These are phyloP conservation scores for Amblyjoppa fuscipennis DNA, from an alignment of 2,888 invertebrate species.

Conservation along the genomic window DNA sequence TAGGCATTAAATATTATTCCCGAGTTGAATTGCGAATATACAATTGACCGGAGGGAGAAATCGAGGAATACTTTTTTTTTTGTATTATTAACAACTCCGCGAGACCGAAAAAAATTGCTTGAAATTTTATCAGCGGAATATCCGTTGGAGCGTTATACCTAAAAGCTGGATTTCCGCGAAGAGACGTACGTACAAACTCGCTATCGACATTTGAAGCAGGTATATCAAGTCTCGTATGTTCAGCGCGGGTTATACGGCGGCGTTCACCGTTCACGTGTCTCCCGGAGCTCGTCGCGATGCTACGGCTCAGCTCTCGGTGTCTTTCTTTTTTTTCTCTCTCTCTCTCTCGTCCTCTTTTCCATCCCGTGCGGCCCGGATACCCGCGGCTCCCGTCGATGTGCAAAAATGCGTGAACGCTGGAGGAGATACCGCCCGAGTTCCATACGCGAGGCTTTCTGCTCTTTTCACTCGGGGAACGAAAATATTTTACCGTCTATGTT, in stretches of 20 bases:
- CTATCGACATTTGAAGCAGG: constrained; percentile 57
- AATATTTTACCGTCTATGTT: constrained; percentile 27
- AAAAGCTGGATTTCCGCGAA: constrained; percentile 17
- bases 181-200: constrained; percentile 48
- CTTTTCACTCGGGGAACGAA: constrained; percentile 7
- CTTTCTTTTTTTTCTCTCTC: background rate
- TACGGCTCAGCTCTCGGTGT: background rate
- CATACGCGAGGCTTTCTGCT: constrained; percentile 8
- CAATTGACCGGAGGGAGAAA: background rate
- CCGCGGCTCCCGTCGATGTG: constrained; percentile 48
- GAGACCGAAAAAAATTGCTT: background rate
- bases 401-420: constrained; percentile 39
- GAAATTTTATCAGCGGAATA: constrained; percentile 32
- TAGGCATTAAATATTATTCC: background rate
- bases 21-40: background rate
- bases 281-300: constrained; percentile 8
- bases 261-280: constrained; percentile 30
- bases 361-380: constrained; percentile 19
- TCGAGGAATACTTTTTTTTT: constrained; percentile 1
- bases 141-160: constrained; percentile 21
- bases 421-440: constrained; percentile 18
- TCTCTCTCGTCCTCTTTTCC: background rate
- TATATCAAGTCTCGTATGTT: constrained; percentile 29
- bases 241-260: background rate
- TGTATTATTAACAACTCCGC: background rate